These are phyloP conservation scores for Sclerodermus sp. DNA, from an alignment of 2,888 invertebrate genomes.

Conservation along the genomic window DNA sequence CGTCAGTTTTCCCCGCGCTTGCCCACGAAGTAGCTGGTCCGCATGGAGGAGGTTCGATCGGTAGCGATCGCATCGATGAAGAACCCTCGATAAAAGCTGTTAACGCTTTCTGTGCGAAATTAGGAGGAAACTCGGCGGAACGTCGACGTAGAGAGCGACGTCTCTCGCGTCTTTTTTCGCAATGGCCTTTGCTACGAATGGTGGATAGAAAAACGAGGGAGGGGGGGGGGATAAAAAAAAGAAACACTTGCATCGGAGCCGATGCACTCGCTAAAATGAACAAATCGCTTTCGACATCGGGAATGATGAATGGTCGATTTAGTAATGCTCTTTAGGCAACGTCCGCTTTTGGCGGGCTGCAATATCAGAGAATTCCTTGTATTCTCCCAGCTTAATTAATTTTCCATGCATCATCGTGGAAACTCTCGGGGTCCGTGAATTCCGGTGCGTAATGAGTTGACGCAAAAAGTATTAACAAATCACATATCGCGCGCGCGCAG, in stretches of 20 bases:
- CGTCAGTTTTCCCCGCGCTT: no score
- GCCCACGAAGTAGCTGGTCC: no score
- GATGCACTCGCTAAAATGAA: constrained; percentile 7
- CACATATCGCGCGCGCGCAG: background rate
- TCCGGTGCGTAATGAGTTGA: constrained; percentile 23
- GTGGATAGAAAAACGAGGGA: no score
- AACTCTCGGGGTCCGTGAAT: constrained; percentile 20
- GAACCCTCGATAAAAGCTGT: no score
- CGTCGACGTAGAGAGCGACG: no score
- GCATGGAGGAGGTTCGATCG: no score
- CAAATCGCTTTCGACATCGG: constrained; percentile 19
- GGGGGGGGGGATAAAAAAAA: background rate
- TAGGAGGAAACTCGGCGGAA: no score
- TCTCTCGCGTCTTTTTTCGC: no score
- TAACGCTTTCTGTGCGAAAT: no score
- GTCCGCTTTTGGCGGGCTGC: constrained; percentile 18
- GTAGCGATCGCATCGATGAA: no score
- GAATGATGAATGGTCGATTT: constrained; percentile 26
- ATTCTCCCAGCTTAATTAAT: constrained; percentile 25
- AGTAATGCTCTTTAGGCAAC: constrained; percentile 29
- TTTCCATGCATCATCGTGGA: constrained; percentile 29
- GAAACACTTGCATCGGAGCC: background rate
- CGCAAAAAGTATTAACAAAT: constrained; percentile 25
- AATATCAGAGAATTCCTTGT: constrained; percentile 3
- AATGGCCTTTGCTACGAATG: no score